Evolutionary conservation across 2,888 invertebrate genomes (phyloP), one percentile per base, ranked within the genome.

Genomic region (Abrostola triplasia): DNA sequence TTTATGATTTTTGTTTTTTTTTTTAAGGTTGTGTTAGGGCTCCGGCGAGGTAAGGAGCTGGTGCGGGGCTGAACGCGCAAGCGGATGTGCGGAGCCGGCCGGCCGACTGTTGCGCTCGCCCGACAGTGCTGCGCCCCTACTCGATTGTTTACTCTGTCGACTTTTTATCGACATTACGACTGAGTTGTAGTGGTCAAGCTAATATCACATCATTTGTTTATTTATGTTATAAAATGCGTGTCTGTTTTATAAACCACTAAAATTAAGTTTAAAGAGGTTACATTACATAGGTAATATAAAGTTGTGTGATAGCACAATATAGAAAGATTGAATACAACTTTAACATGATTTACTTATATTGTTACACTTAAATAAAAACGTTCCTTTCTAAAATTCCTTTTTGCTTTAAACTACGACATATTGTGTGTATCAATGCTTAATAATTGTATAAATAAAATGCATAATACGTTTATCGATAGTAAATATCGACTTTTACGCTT

Each of bases 31-130:
- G 73, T 59, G 76, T 76, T 75, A 69, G 78, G 87, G 66, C 70
- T 76, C 49, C 83, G 84, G 79, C 81, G 84, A 77, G 13, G 24
- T 47, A 24, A 9, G 44, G 44, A 47, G 80, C 89, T 88, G 87
- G 90, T 90, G 90, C 90, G 86, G 88, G 88, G 85, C 84, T 83
- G 88, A 91, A 86, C 89, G 90, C 91, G 89, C 92, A 92, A 90
- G 89, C 94, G 93, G 94, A 94, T 94, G 92, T 93, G 94, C 90
- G 88, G 85, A 88, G 90, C 92, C 90, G 90, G 88, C 89, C 88
- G 85, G 88, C 80, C 86, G 88, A 90, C 88, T 90, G 88, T 85
- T 88, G 88, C 87, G 90, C 86, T 81, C 82, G 84, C 76, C 80
- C 79, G 73, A 78, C 64, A 92, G 92, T 91, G 93, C 75, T 90